Base-by-base conservation (phyloP, 2,797 vertebrate species). In the Urosaurus nigricauda region DNA sequence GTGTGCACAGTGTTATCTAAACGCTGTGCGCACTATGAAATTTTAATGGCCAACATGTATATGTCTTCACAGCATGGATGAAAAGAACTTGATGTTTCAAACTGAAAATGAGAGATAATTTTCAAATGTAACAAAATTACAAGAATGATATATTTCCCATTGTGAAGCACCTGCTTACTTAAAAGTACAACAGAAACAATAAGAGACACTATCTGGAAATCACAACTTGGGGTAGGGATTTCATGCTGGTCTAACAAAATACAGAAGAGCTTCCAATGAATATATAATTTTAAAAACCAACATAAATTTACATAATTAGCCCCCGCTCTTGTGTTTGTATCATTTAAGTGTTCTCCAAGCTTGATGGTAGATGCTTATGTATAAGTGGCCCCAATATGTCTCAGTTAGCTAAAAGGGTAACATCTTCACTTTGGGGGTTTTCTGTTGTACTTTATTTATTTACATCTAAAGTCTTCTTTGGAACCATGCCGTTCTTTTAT, bases 401-500 rank as follows among this genome's bases (percentile, higher is more conserved):
- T 87, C 16, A 9, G 37, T 65, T 13, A 17, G 11, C 19, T 29
- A 68, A 68, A 68, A 32, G 26, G 26, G 2, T 32, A 68, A 12
- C 9, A 68, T 32, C 32, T 6, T 68, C 65, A 32, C 2, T 68
- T 68, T 29, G 29, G 9, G 26, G 12, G 26, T 68, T 68, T 32
- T 68, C 32, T 12, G 9, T 32, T 29, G 26, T 68, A 32, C 43
- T 47, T n/a, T 29, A 75, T 1, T 58, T 35, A 53, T 37, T 37
- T n/a, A 78, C 0, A 47, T 83, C 88, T 78, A 82, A 83, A 90
- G 8, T 0, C 13, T 51, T 19, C 63, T 87, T 4, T 85, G 73
- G 47, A 79, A 12, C 68, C 70, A 3, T 71, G 5, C 86, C 2
- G 83, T 0, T 0, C 17, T 86, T 90, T 94, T 68, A 80, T 90